Evolutionary conservation across 2,797 vertebrate genomes (phyloP).

Genomic region (Eurystomus glaucurus): DNA sequence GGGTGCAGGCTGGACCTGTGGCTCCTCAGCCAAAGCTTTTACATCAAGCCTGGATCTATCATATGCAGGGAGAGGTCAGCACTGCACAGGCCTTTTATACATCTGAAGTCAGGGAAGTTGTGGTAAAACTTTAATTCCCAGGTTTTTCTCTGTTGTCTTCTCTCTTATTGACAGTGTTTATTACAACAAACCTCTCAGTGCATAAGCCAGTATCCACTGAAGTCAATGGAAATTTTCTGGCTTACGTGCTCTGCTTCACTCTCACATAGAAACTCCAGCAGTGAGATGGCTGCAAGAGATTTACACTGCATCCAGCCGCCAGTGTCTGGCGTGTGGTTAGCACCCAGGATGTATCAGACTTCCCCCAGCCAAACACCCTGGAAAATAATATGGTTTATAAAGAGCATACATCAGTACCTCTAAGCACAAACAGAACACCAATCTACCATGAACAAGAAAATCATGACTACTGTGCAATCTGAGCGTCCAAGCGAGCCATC

Average conservation of each 20-base stretch:
- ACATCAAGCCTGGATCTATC: background rate
- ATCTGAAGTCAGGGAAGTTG: background rate
- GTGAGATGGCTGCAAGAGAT: background rate
- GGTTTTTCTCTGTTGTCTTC: background rate
- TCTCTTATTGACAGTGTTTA: background rate
- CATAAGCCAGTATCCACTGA: background rate
- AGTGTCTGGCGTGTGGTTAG: background rate
- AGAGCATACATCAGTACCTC: background rate
- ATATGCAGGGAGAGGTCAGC: background rate
- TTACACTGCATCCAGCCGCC: background rate
- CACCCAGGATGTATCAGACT: background rate
- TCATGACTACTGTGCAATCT: background rate
- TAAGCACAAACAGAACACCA: background rate
- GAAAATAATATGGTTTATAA: background rate
- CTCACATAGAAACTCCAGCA: background rate
- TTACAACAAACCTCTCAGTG: background rate
- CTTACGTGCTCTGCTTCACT: background rate
- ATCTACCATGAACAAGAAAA: background rate
- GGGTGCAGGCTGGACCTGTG: background rate
- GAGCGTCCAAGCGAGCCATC: background rate
- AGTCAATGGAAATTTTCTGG: background rate
- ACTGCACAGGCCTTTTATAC: background rate
- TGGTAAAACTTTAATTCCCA: background rate
- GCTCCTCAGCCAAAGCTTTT: background rate
- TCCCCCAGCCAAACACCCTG: background rate